Percentiles rank a stretch among this genome's conserved stretches.
Evolutionary conservation across 2,888 invertebrate genomes (phyloP).

Genomic region (Trichogramma dendrolimi): DNA sequence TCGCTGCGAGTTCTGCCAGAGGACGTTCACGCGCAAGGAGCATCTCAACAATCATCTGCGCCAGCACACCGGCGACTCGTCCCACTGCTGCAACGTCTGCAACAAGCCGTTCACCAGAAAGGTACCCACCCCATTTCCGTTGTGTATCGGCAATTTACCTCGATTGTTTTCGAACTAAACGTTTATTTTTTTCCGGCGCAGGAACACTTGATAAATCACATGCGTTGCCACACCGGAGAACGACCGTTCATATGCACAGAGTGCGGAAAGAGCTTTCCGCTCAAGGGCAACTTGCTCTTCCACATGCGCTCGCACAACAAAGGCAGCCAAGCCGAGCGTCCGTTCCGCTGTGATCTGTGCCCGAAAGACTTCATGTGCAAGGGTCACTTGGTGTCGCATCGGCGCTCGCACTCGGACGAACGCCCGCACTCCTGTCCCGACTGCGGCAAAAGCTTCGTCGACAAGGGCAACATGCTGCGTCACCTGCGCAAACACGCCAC

Average conservation of each 20-base stretch:
- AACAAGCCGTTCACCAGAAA: constrained; percentile 71
- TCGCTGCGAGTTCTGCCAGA: constrained; percentile 67
- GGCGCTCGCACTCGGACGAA: constrained; percentile 71
- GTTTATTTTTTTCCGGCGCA: constrained; percentile 21
- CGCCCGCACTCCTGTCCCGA: constrained; percentile 62
- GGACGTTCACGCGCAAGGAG: constrained; percentile 69
- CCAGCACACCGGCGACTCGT: constrained; percentile 69
- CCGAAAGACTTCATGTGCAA: constrained; percentile 86
- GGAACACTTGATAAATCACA: constrained; percentile 71
- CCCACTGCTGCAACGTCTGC: constrained; percentile 70
- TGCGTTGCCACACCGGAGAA: constrained; percentile 75
- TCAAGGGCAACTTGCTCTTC: constrained; percentile 79
- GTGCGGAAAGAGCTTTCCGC: constrained; percentile 81
- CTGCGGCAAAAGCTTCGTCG: constrained; percentile 75
- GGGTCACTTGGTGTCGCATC: constrained; percentile 79
- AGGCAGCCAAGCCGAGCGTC: constrained; percentile 62
- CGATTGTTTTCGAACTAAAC: too few species aligned
- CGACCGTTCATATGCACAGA: constrained; percentile 79
- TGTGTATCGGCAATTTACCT: too few species aligned
- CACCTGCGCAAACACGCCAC: constrained; percentile 70
- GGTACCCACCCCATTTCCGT: constrained; percentile 34
- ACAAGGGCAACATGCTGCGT: constrained; percentile 73
- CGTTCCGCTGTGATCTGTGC: constrained; percentile 76
- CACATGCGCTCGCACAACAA: constrained; percentile 84
- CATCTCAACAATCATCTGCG: constrained; percentile 69